Base-by-base conservation (phyloP, 35 echinoderm and acorn worm species). In the Eucidaris tribuloides region DNA sequence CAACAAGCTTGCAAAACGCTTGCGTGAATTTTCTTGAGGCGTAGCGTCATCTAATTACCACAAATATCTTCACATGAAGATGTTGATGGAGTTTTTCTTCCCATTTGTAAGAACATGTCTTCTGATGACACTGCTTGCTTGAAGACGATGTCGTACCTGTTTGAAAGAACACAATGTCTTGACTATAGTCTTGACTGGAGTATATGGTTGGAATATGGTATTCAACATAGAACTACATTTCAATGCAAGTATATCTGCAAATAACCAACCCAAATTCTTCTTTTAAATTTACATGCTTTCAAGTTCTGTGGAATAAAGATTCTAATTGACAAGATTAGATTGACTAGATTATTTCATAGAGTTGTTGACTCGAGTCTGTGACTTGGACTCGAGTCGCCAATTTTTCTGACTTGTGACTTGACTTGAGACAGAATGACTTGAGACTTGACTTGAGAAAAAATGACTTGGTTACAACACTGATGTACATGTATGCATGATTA, bases 121-220 rank as follows among this genome's bases (percentile, higher is more conserved):
- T 98, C 90, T 22, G 95, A 86, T 34, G 78, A 78, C 7, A 98
- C 90, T 19, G 86, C 91, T 77, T 98, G 95, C 83, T 98, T 92
- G 65, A 98, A 93, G 34, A 98, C 82, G 31, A 98, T 98, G 11
- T 98, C 95, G 87, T 98, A 98, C 62, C 95, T 98, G 71, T 23
- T 59, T 59, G 28, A 37, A 22, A 33, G 58, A 77, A 85, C 7
- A 72, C 22, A 5, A 79, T 9, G 9, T 9, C 9, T 54, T 9
- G 49, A 54, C 49, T 11, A 13, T 54, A 54, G 9, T 54, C 9
- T 54, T 9, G 49, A 54, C 9, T 11, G 7, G 13, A 29, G 13
- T 11, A 66, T 31, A 18, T n/a, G 7, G 30, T 66, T 66, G 13
- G 14, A 14, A 66, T 7, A 17, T 11, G 30, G 13, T 31, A 13